Evolutionary conservation across 2,113 vertebrate species (phyloP).

Genomic region (Emberiza fucata): DNA sequence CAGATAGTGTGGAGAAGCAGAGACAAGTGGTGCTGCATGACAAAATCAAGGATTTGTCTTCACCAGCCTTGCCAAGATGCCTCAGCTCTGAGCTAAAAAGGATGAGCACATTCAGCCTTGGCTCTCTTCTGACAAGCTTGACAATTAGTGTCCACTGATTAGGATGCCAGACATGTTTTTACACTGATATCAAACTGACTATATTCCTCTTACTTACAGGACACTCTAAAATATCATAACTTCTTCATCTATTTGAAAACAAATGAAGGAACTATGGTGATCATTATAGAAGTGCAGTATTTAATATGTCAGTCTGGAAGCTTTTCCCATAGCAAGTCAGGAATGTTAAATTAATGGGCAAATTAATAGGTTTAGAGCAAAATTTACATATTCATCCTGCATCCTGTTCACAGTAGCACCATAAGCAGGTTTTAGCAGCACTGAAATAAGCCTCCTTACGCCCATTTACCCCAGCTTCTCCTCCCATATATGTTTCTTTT

Average conservation of each 20-base stretch:
- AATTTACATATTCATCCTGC: neutral
- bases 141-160: neutral
- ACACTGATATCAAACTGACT: neutral
- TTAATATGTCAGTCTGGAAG: neutral
- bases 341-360: neutral
- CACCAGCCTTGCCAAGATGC: neutral
- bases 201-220: neutral
- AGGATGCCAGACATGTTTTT: neutral
- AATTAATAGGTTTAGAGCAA: neutral
- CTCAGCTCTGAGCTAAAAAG: neutral
- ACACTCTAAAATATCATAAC: neutral
- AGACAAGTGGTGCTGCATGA: neutral
- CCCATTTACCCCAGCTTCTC: neutral
- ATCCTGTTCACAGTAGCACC: neutral
- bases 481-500: neutral
- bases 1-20: neutral
- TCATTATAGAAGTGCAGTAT: neutral
- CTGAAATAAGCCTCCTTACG: neutral
- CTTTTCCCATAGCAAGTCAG: neutral
- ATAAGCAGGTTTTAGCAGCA: neutral
- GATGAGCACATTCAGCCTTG: neutral
- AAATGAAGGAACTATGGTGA: neutral
- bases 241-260: neutral
- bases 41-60: neutral
- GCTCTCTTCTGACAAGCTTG: neutral